Percentiles rank a stretch among this genome's conserved stretches.
phyloP scores from a whole-genome alignment of 2,888 invertebrate genomes.

The Pardosa pseudoannulata region DNA sequence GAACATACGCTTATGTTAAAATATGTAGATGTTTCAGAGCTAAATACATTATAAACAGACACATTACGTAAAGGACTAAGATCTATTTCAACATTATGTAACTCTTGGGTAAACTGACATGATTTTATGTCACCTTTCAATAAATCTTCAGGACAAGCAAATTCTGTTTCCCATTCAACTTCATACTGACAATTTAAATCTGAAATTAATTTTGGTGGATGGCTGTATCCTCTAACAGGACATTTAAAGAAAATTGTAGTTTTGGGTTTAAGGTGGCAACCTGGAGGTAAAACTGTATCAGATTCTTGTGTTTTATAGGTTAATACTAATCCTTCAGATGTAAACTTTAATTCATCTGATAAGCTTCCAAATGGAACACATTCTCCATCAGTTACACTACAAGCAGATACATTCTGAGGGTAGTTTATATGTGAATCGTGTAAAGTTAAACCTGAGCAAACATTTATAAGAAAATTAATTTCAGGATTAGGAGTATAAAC shows the following conservation, averaged over 20 bases:
- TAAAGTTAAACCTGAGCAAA: slow-evolving; percentile 75
- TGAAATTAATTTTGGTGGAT: slow-evolving; percentile 66
- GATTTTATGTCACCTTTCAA: slow-evolving; percentile 74
- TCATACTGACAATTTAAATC: slow-evolving; percentile 75
- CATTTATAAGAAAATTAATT: slow-evolving; percentile 77
- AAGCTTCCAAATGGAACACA: slow-evolving; percentile 57
- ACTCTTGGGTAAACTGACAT: slow-evolving; percentile 75
- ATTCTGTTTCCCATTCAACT: slow-evolving; percentile 77
- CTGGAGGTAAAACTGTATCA: not conserved
- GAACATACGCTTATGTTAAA: slow-evolving; percentile 71
- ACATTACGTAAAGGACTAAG: slow-evolving; percentile 64
- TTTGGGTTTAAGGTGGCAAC: slow-evolving; percentile 50
- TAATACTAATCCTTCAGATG: slow-evolving; percentile 54
- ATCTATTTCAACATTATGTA: slow-evolving; percentile 77
- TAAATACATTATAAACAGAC: slow-evolving; percentile 16
- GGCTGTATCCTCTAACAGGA: slow-evolving; percentile 51
- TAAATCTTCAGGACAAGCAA: slow-evolving; percentile 76
- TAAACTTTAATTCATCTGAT: not conserved
- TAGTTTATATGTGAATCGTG: slow-evolving; percentile 38
- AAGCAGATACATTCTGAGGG: slow-evolving; percentile 62
- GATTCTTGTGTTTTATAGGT: slow-evolving; percentile 31
- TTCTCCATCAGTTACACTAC: slow-evolving; percentile 62
- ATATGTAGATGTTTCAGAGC: slow-evolving; percentile 19
- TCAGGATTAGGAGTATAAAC: slow-evolving; percentile 75
- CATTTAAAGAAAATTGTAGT: slow-evolving; percentile 70